Evolutionary conservation across 2,888 invertebrate genomes (phyloP).

Genomic region (Drosophila testacea): DNA sequence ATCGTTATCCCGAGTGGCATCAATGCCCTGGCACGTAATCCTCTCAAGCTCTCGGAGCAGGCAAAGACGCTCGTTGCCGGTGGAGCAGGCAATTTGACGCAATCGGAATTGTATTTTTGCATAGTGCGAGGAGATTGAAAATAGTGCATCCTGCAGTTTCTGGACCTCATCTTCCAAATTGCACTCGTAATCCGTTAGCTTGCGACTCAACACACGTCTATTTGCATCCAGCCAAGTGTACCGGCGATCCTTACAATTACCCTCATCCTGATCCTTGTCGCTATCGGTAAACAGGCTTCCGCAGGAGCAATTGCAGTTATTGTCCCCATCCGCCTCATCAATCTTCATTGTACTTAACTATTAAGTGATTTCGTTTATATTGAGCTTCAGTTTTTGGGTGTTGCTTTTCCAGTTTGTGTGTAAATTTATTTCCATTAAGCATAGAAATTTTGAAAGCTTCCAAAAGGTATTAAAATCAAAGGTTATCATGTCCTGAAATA

Average conservation of each 20-base stretch:
- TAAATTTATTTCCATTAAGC: slow-evolving; percentile 25
- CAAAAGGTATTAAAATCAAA: slow-evolving; percentile 20
- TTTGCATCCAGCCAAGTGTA: slow-evolving; percentile 53
- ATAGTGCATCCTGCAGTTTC: slow-evolving; percentile 70
- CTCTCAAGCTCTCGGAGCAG: slow-evolving; percentile 73
- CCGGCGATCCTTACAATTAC: slow-evolving; percentile 15
- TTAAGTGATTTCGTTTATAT: not conserved
- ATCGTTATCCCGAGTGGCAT: slow-evolving; percentile 22
- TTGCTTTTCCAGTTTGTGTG: slow-evolving; percentile 17
- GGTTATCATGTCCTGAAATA: not conserved
- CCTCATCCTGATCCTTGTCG: not conserved
- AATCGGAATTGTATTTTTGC: slow-evolving; percentile 81
- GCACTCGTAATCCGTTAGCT: slow-evolving; percentile 65
- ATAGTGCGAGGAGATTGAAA: slow-evolving; percentile 76
- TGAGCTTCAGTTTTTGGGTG: slow-evolving; percentile 2
- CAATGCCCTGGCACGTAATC: slow-evolving; percentile 56
- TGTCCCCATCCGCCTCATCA: not conserved
- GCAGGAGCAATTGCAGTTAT: not conserved
- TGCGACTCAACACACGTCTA: slow-evolving; percentile 45
- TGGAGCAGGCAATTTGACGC: slow-evolving; percentile 70
- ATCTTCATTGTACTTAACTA: not conserved
- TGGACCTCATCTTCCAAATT: slow-evolving; percentile 74
- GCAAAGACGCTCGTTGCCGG: slow-evolving; percentile 54
- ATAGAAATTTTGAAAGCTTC: slow-evolving; percentile 43
- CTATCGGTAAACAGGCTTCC: not conserved